Evolutionary conservation across 2,888 invertebrate genomes (phyloP).

Genomic region (Tenthredo distinguenda): DNA sequence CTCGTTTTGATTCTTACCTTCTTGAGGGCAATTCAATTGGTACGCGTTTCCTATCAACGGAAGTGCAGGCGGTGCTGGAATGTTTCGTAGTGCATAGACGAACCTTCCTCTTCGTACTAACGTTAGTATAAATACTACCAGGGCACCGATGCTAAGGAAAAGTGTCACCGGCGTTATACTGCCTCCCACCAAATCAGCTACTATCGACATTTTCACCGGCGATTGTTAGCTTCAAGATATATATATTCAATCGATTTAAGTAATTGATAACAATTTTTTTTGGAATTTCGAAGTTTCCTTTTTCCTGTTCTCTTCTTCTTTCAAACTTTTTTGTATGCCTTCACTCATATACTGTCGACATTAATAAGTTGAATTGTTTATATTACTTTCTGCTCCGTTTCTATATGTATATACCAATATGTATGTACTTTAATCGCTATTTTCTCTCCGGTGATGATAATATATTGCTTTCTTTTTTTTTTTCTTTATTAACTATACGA

Average conservation of each 20-base stretch:
- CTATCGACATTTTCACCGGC: background rate
- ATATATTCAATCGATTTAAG: background rate
- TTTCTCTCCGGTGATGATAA: background rate
- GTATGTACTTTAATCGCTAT: background rate
- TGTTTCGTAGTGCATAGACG: conserved; percentile 66
- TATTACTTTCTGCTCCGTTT: background rate
- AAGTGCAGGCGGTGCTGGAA: conserved; percentile 71
- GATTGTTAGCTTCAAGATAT: background rate
- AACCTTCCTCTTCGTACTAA: conserved; percentile 66
- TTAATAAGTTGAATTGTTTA: background rate
- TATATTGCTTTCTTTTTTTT: background rate
- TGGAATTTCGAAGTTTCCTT: background rate
- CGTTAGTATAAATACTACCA: conserved; percentile 59
- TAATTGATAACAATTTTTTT: background rate
- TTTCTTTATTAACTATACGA: background rate
- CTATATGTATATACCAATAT: background rate
- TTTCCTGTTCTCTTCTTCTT: background rate
- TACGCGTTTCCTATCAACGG: conserved; percentile 76
- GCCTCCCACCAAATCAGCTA: conserved; percentile 22
- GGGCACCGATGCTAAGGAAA: conserved; percentile 54
- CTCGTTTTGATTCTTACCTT: conserved; percentile 67
- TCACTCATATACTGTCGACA: background rate
- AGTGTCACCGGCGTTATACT: conserved; percentile 36
- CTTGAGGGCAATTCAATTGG: conserved; percentile 73
- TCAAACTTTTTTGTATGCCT: background rate